A percentile compares a stretch with the other conserved stretches of the same genome.
These are phyloP conservation scores for Prunella himalayana DNA, from an alignment of 2,113 vertebrate species.

Conservation along the genomic window DNA sequence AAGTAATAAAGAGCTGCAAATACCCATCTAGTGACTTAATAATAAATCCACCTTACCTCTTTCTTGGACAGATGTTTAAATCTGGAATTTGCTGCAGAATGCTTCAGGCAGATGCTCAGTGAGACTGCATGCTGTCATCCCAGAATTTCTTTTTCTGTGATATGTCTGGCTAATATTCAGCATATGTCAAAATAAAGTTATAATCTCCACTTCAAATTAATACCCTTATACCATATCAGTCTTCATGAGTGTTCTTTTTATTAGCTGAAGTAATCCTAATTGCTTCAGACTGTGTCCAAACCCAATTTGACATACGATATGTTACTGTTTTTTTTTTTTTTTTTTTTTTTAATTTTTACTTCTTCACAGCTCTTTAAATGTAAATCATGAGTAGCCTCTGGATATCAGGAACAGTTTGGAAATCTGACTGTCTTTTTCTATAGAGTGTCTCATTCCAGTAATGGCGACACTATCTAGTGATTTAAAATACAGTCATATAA, in stretches of 20 bases:
- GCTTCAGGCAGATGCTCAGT: conserved; percentile 2
- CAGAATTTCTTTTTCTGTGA: background rate
- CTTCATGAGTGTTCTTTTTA: conserved; percentile 32
- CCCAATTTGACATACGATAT: background rate
- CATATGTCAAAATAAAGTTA: conserved; percentile 42
- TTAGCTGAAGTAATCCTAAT: conserved; percentile 44
- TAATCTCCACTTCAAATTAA: conserved; percentile 62
- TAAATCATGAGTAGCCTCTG: background rate
- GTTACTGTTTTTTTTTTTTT: background rate
- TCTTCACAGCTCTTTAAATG: background rate
- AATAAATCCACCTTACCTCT: background rate
- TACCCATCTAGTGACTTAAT: background rate
- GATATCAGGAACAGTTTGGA: background rate
- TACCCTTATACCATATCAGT: conserved; percentile 24
- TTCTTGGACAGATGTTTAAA: conserved; percentile 15
- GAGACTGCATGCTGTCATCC: background rate
- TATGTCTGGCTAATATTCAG: conserved; percentile 29
- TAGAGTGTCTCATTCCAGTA: background rate
- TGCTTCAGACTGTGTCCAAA: conserved; percentile 47
- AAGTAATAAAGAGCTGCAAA: background rate
- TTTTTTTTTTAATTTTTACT: background rate
- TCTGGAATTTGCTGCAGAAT: background rate
- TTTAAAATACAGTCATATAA: background rate
- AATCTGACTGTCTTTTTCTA: background rate
- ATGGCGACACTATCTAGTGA: background rate